Evolutionary conservation across 2,113 vertebrate species (phyloP), one percentile per base, ranked within the genome.

Genomic region (Silurus glanis): DNA sequence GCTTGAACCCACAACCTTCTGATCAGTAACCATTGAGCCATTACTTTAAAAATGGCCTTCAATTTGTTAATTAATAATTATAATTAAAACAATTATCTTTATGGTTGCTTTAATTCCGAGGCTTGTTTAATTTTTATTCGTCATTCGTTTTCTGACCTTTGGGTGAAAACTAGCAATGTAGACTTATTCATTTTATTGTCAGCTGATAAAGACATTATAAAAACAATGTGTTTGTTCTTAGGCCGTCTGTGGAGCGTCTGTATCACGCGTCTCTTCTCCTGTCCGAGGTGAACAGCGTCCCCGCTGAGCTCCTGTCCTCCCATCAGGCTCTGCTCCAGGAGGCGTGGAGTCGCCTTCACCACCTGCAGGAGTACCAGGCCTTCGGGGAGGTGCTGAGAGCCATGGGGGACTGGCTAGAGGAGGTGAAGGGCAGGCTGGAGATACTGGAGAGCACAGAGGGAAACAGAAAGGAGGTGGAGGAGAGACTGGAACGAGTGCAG

Each of bases 371-470:
- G 88, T 96, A 97, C 64, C 97, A 97, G 75, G 95, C 94, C 64
- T 96, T 99, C 84, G 96, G 96, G 89, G 96, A 97, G 62, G 96
- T 96, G 6, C 93, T 96, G 45, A 97, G 96, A 91, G 95, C 89
- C 86, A 94, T 97, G 90, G 97, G 97, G 96, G 92, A 95, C 55
- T 97, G 97, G 96, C 92, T 98, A 80, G 96, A 95, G 90, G 96
- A 95, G 17, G 92, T 97, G 83, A 96, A 97, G 72, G 96, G 96
- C 86, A 95, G 94, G 64, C 88, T 99, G 89, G 94, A 94, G 4
- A 91, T 93, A 9, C 94, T 96, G 1, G 95, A 97, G 89, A 96
- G 95, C 93, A 98, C 97, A 0, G 82, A 94, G 17, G 98, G 98
- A 9, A 95, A 91, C 90, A 99, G 97, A 93, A 94, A 92, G 51